A percentile compares a stretch with the other conserved stretches of the same genome.
Evolutionary conservation across 1,140 invertebrate species (phyloP).

Genomic region (Cyclargus thomasi): DNA sequence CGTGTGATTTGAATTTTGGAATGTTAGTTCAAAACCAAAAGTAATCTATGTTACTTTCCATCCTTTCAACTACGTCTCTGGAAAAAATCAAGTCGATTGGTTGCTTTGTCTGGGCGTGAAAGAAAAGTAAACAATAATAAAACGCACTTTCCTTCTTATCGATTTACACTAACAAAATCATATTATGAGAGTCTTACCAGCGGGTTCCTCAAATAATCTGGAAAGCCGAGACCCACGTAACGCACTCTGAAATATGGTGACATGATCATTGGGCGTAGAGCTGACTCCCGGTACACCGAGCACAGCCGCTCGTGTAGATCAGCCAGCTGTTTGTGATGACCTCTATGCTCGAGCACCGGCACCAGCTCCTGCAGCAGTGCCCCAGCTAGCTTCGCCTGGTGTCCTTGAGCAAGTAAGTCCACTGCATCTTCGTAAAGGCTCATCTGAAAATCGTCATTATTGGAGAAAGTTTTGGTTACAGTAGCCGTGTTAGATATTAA

Average conservation of each 20-base stretch:
- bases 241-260: slow-evolving; percentile 96
- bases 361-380: slow-evolving; percentile 91
- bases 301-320: slow-evolving; percentile 87
- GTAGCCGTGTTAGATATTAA: no score
- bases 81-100: no score
- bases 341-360: slow-evolving; percentile 90
- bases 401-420: slow-evolving; percentile 79
- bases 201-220: slow-evolving; percentile 85
- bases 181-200: slow-evolving; percentile 31
- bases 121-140: no score
- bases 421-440: slow-evolving; percentile 93
- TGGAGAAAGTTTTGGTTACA: no score
- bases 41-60: no score
- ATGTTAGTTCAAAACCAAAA: no score
- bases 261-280: slow-evolving; percentile 86
- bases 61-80: no score
- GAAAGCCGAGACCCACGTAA: slow-evolving; percentile 94
- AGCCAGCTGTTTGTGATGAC: slow-evolving; percentile 89
- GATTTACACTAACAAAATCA: not conserved
- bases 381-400: slow-evolving; percentile 96
- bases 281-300: slow-evolving; percentile 89
- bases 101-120: no score
- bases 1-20: no score
- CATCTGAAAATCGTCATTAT: slow-evolving; percentile 69
- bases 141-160: no score